Evolutionary conservation across 2,797 vertebrate species (phyloP), one percentile per base, ranked within the genome.

Genomic region (Centropyge bicolor): DNA sequence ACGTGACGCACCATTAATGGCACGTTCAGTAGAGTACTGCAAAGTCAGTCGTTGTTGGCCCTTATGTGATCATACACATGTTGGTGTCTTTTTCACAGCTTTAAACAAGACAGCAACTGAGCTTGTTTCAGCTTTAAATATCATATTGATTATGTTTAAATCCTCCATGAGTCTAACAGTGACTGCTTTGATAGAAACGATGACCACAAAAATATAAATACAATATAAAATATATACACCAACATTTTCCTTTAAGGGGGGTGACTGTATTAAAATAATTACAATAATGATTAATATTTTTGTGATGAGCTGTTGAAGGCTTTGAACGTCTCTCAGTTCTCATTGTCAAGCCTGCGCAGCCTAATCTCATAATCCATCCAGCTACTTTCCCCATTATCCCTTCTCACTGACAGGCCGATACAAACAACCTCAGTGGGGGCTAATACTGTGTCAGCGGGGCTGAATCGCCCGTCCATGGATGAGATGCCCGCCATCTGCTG

Each of bases 341-440:
- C 66, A 76, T 83, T 87, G 79, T 91, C 76, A 76, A 56, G 48
- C 55, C 76, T 36, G 52, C 63, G 12, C 56, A 19, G 64, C 38
- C 70, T 90, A 84, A 91, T 91, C 85, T 88, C 81, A 61, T 86
- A 91, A 91, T 92, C 85, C 78, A 5, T 83, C 73, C 83, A 70
- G 74, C 73, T 89, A 85, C 87, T 86, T 86, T 57, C 41, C 73
- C 78, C 75, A 84, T 91, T 88, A 87, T 91, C 81, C 76, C 81
- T 41, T 78, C 86, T 89, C 73, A n/a, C 83, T 88, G 85, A 86
- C 85, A 88, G 86, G 74, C 82, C 57, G 78, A 84, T 80, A 87
- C 85, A 92, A 90, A 89, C 86, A 88, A 74, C 82, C 85, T 78
- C 86, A 87, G 87, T 80, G 8, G 88, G 86, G 78, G 82, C 80